A percentile compares a stretch with the other conserved stretches of the same genome.
These are phyloP conservation scores for Tympanoctomys barrerae DNA, from an alignment of 2,797 vertebrate species.

Conservation along the genomic window DNA sequence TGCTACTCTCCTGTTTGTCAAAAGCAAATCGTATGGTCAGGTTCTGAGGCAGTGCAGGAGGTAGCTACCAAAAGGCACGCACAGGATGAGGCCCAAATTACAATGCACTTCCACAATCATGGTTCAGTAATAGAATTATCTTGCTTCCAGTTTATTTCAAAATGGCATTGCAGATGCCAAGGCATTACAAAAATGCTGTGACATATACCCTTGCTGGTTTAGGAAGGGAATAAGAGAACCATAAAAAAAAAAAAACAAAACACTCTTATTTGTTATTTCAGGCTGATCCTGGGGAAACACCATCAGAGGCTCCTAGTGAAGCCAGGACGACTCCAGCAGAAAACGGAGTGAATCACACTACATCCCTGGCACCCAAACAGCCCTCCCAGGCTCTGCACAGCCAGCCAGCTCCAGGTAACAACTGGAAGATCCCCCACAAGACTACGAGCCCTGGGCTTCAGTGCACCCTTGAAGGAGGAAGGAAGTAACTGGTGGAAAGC, in stretches of 20 bases:
- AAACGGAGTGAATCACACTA: constrained; percentile 94
- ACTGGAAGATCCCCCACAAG: neutral
- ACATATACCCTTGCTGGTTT: neutral
- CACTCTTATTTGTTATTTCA: constrained; percentile 81
- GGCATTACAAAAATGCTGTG: neutral
- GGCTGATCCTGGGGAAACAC: constrained; percentile 93
- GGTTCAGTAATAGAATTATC: neutral
- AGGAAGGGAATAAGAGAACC: neutral
- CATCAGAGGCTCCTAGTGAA: constrained; percentile 92
- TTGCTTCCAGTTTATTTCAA: neutral
- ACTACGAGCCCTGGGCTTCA: neutral
- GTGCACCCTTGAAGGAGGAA: no score
- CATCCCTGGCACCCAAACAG: constrained; percentile 93
- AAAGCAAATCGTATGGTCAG: neutral
- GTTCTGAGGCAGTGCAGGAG: neutral
- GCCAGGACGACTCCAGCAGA: constrained; percentile 92
- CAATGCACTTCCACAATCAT: neutral
- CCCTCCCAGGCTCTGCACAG: constrained; percentile 92
- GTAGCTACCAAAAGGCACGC: neutral
- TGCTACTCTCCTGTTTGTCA: neutral
- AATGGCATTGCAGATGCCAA: neutral
- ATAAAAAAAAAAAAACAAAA: no score
- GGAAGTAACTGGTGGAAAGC: neutral
- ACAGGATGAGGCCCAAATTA: neutral
- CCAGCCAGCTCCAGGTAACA: constrained; percentile 94